These are phyloP conservation scores for Drosophila anomalata DNA, from an alignment of 2,888 invertebrate genomes.

Conservation along the genomic window DNA sequence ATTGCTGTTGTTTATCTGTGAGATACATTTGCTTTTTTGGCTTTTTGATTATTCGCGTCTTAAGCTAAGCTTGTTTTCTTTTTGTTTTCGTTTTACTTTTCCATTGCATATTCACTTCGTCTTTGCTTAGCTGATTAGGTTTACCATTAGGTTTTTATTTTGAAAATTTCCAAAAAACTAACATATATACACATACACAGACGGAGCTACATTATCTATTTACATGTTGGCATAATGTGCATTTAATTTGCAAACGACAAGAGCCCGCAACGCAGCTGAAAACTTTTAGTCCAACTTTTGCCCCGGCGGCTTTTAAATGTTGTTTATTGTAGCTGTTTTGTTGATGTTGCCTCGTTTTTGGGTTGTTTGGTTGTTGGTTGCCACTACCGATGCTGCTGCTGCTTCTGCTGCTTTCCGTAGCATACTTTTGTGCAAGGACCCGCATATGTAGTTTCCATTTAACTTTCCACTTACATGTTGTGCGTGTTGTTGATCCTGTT, in stretches of 20 bases:
- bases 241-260: conserved; percentile 70
- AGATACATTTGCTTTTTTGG: conserved; percentile 77
- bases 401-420: conserved; percentile 32
- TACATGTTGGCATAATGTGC: conserved; percentile 70
- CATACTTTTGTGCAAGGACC: conserved; percentile 61
- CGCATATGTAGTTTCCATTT: conserved; percentile 67
- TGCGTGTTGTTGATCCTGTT: conserved; percentile 39
- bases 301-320: conserved; percentile 72
- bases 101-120: conserved; percentile 16
- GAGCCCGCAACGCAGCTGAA: conserved; percentile 54
- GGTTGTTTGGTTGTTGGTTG: conserved; percentile 43
- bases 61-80: conserved; percentile 51
- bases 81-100: conserved; percentile 8
- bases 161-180: conserved; percentile 6
- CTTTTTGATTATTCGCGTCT: conserved; percentile 79
- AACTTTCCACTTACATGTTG: conserved; percentile 69
- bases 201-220: conserved; percentile 65
- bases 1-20: conserved; percentile 65
- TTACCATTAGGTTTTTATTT: conserved; percentile 25
- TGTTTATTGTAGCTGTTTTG: conserved; percentile 62
- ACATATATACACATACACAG: conserved; percentile 20
- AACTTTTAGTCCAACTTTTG: conserved; percentile 61
- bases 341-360: conserved; percentile 45
- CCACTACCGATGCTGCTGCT: conserved; percentile 18
- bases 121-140: conserved; percentile 63